These are phyloP conservation scores for Brachystomella parvula DNA, from an alignment of 1,140 invertebrate species.

Conservation along the genomic window DNA sequence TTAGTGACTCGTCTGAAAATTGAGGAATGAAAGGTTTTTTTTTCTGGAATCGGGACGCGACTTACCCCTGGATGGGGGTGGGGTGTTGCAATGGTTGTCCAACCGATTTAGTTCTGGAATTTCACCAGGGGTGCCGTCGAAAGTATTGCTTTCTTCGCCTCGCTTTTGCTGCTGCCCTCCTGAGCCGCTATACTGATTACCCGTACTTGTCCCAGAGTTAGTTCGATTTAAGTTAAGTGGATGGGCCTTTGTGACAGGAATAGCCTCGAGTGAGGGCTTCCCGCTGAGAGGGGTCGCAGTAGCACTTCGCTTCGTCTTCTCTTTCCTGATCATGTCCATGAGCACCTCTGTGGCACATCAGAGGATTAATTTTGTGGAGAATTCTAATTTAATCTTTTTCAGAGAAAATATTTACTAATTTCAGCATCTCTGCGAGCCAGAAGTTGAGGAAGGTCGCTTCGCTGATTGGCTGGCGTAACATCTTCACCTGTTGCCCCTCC, in stretches of 20 bases:
- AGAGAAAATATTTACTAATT: constrained; percentile 13
- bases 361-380: background rate
- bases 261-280: background rate
- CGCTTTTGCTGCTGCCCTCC: no score
- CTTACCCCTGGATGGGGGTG: background rate
- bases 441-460: background rate
- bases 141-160: background rate
- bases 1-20: constrained; percentile 2
- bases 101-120: background rate
- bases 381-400: background rate
- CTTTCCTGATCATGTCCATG: constrained; percentile 21
- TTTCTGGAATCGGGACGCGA: background rate
- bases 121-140: background rate
- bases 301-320: constrained; percentile 16
- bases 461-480: background rate
- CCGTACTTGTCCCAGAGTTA: no score
- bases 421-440: constrained; percentile 16
- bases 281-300: background rate
- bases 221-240: no score
- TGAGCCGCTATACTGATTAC: no score
- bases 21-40: background rate
- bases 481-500: background rate
- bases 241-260: background rate
- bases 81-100: background rate
- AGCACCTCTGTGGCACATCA: constrained; percentile 15